These are phyloP conservation scores for Idaea aversata DNA, from an alignment of 2,888 invertebrate genomes.

Conservation along the genomic window DNA sequence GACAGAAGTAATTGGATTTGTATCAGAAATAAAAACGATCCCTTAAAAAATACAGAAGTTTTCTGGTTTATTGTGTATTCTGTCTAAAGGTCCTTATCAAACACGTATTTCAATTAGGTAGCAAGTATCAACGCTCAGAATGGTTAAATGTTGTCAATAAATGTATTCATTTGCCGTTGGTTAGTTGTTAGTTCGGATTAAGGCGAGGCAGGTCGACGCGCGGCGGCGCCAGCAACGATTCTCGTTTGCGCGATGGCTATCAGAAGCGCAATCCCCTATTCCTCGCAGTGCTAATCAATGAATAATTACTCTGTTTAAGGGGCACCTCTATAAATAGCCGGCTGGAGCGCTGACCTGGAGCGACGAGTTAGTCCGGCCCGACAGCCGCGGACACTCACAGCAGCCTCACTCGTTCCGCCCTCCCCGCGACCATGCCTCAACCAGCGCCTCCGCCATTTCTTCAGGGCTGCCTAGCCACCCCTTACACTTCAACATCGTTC, in stretches of 20 bases:
- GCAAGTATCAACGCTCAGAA: not conserved
- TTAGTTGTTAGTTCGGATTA: constrained; percentile 8
- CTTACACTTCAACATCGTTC: constrained; percentile 11
- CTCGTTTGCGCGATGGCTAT: constrained; percentile 78
- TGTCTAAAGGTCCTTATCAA: not conserved
- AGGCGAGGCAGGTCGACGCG: constrained; percentile 30
- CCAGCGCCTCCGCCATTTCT: constrained; percentile 34
- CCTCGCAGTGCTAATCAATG: constrained; percentile 80
- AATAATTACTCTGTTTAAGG: constrained; percentile 81
- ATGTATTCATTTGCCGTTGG: constrained; percentile 3
- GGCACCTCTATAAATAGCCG: constrained; percentile 79
- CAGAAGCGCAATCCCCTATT: constrained; percentile 79
- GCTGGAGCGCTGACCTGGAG: constrained; percentile 81
- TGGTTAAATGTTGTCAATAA: constrained; percentile 3
- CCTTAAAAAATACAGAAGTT: not conserved
- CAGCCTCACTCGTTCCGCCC: constrained; percentile 54
- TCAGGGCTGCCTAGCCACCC: constrained; percentile 26
- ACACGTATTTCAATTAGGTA: not conserved
- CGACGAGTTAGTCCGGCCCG: constrained; percentile 79
- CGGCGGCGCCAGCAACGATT: constrained; percentile 71
- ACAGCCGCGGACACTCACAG: constrained; percentile 73
- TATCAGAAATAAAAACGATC: not conserved
- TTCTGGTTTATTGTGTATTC: not conserved
- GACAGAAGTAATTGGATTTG: not conserved
- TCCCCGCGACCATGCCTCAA: constrained; percentile 25